Evolutionary conservation across 2,797 vertebrate species (phyloP).

Genomic region (Triplophysa yarkandensis): DNA sequence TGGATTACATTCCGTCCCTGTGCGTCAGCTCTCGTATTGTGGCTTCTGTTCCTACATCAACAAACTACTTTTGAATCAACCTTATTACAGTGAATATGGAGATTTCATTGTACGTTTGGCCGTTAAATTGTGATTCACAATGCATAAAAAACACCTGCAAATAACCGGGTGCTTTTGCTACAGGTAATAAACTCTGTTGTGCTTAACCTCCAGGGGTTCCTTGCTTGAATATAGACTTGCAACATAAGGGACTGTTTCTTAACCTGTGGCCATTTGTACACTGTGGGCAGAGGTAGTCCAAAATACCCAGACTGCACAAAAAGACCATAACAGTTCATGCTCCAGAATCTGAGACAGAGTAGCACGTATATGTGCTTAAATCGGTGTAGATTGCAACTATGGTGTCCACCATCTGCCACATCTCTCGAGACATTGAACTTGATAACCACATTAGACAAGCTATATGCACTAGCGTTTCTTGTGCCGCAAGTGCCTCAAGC

Average conservation of each 20-base stretch:
- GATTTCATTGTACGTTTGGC: slow-evolving; percentile 31
- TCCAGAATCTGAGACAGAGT: background rate
- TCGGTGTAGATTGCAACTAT: background rate
- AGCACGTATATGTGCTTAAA: background rate
- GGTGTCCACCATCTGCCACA: slow-evolving; percentile 16
- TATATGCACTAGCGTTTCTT: slow-evolving; percentile 7
- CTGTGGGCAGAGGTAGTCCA: slow-evolving; percentile 22
- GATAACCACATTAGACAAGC: slow-evolving; percentile 10
- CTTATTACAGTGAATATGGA: slow-evolving; percentile 36
- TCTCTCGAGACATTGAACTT: background rate
- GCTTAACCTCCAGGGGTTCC: slow-evolving; percentile 33
- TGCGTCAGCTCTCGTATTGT: slow-evolving; percentile 16
- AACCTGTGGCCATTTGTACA: slow-evolving; percentile 45
- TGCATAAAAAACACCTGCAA: slow-evolving; percentile 35
- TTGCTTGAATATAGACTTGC: slow-evolving; percentile 29
- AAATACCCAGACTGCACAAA: slow-evolving; percentile 44
- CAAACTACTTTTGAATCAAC: slow-evolving; percentile 25
- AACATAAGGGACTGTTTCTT: slow-evolving; percentile 35
- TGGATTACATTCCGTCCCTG: slow-evolving; percentile 27
- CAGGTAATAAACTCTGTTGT: slow-evolving; percentile 29
- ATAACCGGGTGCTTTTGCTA: slow-evolving; percentile 40
- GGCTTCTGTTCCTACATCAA: slow-evolving; percentile 13
- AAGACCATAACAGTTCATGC: slow-evolving; percentile 17
- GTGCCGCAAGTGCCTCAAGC: slow-evolving; percentile 12
- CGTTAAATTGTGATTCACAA: slow-evolving; percentile 21